Conservation (phyloP, 2,797 vertebrate genomes). For the Sebastes iracundus region DNA sequence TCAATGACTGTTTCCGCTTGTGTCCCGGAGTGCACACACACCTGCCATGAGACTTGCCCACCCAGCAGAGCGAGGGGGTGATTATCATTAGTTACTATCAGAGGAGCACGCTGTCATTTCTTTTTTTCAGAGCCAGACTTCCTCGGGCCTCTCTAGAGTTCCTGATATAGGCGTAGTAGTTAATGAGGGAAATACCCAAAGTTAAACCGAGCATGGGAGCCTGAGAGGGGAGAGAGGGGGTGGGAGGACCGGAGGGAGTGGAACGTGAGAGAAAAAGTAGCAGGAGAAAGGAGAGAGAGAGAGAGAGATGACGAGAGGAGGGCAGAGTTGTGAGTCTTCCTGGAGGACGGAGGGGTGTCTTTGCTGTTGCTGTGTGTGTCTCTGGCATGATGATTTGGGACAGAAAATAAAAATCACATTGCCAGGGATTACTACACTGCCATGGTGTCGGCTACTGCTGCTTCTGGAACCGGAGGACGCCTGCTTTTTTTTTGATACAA, state of each 20-base stretch:
- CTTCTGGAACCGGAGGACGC: background rate
- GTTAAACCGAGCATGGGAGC: constrained; percentile 71
- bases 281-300: constrained; percentile 28
- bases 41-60: constrained; percentile 14
- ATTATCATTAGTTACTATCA: constrained; percentile 45
- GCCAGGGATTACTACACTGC: constrained; percentile 96
- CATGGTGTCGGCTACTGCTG: background rate
- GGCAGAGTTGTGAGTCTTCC: background rate
- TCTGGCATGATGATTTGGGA: constrained; percentile 72
- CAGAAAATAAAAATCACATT: constrained; percentile 92
- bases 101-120: constrained; percentile 44
- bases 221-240: constrained; percentile 9
- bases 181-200: constrained; percentile 74
- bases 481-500: background rate
- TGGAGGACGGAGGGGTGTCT: constrained; percentile 5
- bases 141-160: constrained; percentile 48
- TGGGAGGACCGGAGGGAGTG: constrained; percentile 13
- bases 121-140: constrained; percentile 41
- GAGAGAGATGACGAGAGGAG: constrained; percentile 19
- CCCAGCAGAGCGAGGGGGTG: background rate
- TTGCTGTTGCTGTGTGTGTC: constrained; percentile 63
- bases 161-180: constrained; percentile 59
- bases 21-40: constrained; percentile 25
- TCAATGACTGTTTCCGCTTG: background rate
- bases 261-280: constrained; percentile 36